Conservation (phyloP, 2,797 vertebrate genomes). For the Acestrorhynchus altus region DNA sequence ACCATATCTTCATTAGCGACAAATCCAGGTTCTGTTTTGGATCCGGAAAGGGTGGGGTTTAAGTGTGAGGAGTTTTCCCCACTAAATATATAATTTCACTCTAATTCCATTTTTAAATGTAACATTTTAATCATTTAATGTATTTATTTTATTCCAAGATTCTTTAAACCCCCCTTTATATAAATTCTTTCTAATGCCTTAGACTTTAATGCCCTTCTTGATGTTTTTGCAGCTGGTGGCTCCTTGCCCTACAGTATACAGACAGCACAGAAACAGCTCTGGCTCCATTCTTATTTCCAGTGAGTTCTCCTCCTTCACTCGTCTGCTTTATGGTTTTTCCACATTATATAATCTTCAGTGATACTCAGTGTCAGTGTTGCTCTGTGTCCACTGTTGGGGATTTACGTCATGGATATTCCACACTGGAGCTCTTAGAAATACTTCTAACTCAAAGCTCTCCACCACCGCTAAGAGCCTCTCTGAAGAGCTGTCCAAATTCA, state of each 20-base stretch:
- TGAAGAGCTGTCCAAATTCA: slow-evolving; percentile 24
- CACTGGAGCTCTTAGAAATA: slow-evolving; percentile 2
- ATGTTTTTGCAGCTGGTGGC: slow-evolving; percentile 85
- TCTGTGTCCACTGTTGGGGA: neutral
- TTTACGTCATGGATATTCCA: slow-evolving; percentile 7
- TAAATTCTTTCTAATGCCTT: no score
- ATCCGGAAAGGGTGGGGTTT: no score
- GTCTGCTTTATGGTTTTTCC: neutral
- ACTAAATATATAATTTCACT: no score
- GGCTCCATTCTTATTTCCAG: slow-evolving; percentile 96
- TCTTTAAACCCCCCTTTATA: no score
- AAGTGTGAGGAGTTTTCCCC: no score
- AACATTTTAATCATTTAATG: no score
- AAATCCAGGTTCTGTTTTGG: no score
- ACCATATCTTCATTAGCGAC: no score
- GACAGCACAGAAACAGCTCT: slow-evolving; percentile 94
- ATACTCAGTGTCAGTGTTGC: neutral
- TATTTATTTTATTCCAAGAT: no score
- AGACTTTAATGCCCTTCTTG: slow-evolving; percentile 10
- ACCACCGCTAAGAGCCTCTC: slow-evolving; percentile 6
- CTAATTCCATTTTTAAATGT: no score
- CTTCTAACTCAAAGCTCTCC: neutral
- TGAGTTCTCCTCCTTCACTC: slow-evolving; percentile 73
- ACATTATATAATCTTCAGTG: slow-evolving; percentile 1
- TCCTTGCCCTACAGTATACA: slow-evolving; percentile 95